A percentile compares a stretch with the other conserved stretches of the same genome.
Evolutionary conservation across 53 echinoderm and acorn worm genomes (phyloP).

Genomic region (Arbacia lixula): DNA sequence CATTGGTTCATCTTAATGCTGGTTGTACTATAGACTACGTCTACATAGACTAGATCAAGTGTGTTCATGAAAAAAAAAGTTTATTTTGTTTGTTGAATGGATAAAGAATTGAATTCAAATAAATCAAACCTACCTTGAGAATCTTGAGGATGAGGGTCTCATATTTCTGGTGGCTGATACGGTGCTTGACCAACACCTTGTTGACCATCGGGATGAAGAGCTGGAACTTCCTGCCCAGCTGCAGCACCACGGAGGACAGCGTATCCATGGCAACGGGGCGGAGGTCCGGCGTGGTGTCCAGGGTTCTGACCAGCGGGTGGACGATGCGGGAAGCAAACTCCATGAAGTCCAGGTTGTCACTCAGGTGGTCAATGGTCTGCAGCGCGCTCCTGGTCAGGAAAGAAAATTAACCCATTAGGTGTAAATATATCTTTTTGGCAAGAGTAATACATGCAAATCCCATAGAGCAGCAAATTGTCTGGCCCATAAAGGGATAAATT

Average conservation of each 20-base stretch:
- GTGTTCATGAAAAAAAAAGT: neutral
- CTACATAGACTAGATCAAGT: no score
- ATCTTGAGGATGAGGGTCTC: slow-evolving; percentile 92
- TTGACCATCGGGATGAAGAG: slow-evolving; percentile 98
- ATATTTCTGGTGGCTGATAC: slow-evolving; percentile 94
- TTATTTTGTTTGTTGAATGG: no score
- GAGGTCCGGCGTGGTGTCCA: slow-evolving; percentile 91
- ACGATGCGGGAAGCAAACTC: slow-evolving; percentile 98
- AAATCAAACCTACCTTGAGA: slow-evolving; percentile 71
- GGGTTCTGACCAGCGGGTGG: slow-evolving; percentile 90
- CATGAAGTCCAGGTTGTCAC: slow-evolving; percentile 95
- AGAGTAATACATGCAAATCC: no score
- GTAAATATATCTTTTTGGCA: no score
- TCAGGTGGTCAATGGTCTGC: slow-evolving; percentile 90
- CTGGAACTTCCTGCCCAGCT: slow-evolving; percentile 97
- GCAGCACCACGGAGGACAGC: slow-evolving; percentile 88
- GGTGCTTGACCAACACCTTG: slow-evolving; percentile 87
- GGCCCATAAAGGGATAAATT: no score
- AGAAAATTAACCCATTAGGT: no score
- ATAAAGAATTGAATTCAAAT: no score
- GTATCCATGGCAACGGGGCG: slow-evolving; percentile 94
- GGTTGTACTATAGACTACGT: no score
- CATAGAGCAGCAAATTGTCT: no score
- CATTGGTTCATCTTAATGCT: no score
- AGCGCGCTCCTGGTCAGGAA: slow-evolving; percentile 86